Evolutionary conservation across 1,140 invertebrate genomes (phyloP).

Genomic region (Pararge aegeria): DNA sequence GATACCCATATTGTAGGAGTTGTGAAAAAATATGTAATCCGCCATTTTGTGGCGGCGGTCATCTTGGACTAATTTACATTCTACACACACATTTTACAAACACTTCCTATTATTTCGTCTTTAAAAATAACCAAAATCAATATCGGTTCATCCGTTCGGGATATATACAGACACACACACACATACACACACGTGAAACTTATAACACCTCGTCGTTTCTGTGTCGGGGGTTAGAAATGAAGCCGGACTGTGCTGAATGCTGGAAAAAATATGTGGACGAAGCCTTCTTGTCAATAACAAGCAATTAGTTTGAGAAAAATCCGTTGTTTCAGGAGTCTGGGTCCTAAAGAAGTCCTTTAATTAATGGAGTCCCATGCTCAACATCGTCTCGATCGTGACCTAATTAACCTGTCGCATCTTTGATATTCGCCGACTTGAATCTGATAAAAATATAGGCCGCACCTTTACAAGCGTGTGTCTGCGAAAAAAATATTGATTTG

Average conservation of each 20-base stretch:
- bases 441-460: constrained; percentile 4
- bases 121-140: no score
- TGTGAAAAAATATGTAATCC: no score
- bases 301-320: constrained; percentile 12
- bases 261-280: background rate
- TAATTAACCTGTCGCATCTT: constrained; percentile 46
- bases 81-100: no score
- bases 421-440: constrained; percentile 3
- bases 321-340: constrained; percentile 32
- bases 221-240: background rate
- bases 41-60: no score
- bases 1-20: no score
- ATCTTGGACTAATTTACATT: no score
- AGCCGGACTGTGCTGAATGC: background rate
- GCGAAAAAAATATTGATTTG: constrained; percentile 5
- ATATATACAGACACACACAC: no score
- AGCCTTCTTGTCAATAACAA: background rate
- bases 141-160: no score
- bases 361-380: constrained; percentile 56
- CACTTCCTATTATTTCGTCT: no score
- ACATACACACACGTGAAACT: no score
- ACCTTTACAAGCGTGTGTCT: background rate
- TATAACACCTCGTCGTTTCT: no score
- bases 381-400: constrained; percentile 57
- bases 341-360: constrained; percentile 49